A percentile compares a stretch with the other conserved stretches of the same genome.
Conservation (phyloP, 1,140 invertebrate genomes). For the Adoxophyes honmai region DNA sequence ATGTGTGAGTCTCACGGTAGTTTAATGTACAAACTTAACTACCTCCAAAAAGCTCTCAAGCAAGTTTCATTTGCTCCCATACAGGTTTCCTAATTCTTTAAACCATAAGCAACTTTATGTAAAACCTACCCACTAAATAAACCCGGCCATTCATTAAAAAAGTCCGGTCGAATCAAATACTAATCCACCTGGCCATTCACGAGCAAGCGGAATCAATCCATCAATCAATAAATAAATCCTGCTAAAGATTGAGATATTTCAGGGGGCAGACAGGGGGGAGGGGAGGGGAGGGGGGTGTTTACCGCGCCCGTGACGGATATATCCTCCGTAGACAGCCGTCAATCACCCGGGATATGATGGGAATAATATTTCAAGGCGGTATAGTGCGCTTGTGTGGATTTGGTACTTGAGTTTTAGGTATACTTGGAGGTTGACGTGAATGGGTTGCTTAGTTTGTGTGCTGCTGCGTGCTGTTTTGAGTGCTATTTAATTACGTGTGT, state of each 20-base stretch:
- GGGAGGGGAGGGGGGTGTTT: constrained; percentile 35
- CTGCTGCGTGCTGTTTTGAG: too few relatives aligned
- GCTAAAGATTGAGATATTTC: constrained; percentile 72
- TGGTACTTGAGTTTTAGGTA: constrained; percentile 44
- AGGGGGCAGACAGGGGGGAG: constrained; percentile 25
- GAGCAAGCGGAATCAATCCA: constrained; percentile 37
- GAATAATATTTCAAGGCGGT: constrained; percentile 67
- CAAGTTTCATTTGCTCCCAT: too few relatives aligned
- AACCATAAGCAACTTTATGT: too few relatives aligned
- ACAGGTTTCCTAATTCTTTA: too few relatives aligned
- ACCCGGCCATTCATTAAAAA: too few relatives aligned
- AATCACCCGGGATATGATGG: constrained; percentile 70
- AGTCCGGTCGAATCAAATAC: neutral
- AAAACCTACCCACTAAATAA: too few relatives aligned
- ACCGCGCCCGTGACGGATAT: constrained; percentile 64
- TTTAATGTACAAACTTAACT: too few relatives aligned
- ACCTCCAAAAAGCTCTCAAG: too few relatives aligned
- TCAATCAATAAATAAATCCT: constrained; percentile 71
- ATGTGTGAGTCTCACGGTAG: too few relatives aligned
- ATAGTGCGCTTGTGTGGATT: constrained; percentile 30
- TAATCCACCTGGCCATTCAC: neutral
- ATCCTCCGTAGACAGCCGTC: constrained; percentile 70
- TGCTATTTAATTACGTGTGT: too few relatives aligned
- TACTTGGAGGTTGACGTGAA: too few relatives aligned
- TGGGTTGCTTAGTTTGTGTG: too few relatives aligned